Evolutionary conservation across 1,140 invertebrate genomes (phyloP).

Genomic region (Riptortus pedestris): DNA sequence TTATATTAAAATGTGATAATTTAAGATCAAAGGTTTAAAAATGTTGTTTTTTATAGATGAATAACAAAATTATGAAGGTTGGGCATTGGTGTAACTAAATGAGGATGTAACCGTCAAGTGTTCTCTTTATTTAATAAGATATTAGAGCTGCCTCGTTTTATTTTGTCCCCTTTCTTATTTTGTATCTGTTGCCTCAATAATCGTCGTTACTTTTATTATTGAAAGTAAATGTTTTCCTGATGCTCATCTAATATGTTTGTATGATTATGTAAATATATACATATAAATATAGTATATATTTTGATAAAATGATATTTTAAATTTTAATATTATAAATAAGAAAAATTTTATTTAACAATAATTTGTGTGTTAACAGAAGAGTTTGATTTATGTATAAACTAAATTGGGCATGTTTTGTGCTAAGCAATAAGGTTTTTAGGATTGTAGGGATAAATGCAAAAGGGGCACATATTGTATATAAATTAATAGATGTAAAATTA

Average conservation of each 20-base stretch:
- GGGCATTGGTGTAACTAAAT: too few relatives aligned
- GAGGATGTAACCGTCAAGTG: conserved; percentile 5
- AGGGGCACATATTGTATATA: conserved; percentile 16
- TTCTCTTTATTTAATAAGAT: conserved; percentile 7
- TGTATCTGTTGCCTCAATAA: background rate
- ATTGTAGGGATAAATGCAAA: background rate
- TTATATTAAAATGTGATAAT: conserved; percentile 3
- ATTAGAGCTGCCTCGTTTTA: background rate
- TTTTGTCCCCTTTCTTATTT: background rate
- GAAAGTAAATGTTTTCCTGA: conserved; percentile 5
- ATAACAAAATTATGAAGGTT: too few relatives aligned
- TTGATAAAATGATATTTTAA: conserved; percentile 16
- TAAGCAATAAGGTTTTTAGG: conserved; percentile 14
- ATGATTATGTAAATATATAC: conserved; percentile 15
- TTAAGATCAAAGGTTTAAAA: conserved; percentile 7
- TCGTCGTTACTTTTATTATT: conserved; percentile 11
- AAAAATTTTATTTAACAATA: conserved; percentile 15
- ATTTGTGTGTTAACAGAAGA: conserved; percentile 14
- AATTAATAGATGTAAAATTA: conserved; percentile 16
- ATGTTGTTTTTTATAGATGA: background rate
- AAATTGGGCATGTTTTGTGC: conserved; percentile 5
- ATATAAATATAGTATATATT: conserved; percentile 14
- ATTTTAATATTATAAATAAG: conserved; percentile 9
- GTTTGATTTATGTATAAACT: conserved; percentile 1
- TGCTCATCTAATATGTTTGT: conserved; percentile 15